Evolutionary conservation across 2,113 vertebrate genomes (phyloP).

Genomic region (Hiodon alosoides): DNA sequence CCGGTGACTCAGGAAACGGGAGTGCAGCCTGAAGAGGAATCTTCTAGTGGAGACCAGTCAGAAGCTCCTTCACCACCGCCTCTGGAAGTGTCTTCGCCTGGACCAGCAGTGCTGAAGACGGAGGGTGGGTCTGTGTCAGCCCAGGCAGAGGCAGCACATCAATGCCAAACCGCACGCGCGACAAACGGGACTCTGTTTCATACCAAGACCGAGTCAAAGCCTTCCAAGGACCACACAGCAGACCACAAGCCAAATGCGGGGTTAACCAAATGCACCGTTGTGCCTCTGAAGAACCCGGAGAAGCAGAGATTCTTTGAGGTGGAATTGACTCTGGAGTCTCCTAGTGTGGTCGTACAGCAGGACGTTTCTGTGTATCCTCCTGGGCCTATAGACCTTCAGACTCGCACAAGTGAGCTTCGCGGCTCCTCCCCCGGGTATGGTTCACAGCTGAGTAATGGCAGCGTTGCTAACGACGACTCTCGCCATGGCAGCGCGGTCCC

Average conservation of each 20-base stretch:
- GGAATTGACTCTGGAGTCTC: slow-evolving; percentile 63
- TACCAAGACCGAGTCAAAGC: slow-evolving; percentile 74
- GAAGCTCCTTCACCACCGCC: not conserved
- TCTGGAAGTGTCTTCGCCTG: not conserved
- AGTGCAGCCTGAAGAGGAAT: not conserved
- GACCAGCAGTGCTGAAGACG: not conserved
- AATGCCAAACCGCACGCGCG: slow-evolving; percentile 19
- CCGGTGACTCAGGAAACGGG: not conserved
- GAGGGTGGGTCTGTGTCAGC: slow-evolving; percentile 17
- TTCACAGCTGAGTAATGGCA: not conserved
- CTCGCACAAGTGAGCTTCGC: not conserved
- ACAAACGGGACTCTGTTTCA: slow-evolving; percentile 55
- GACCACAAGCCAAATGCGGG: slow-evolving; percentile 93
- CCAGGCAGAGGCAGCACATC: not conserved
- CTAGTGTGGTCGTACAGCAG: slow-evolving; percentile 31
- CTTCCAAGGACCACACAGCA: slow-evolving; percentile 87
- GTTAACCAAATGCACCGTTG: slow-evolving; percentile 93
- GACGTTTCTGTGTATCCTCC: slow-evolving; percentile 9
- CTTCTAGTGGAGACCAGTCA: not conserved
- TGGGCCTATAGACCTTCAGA: not conserved
- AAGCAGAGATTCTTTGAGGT: slow-evolving; percentile 69
- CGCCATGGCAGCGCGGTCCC: not conserved
- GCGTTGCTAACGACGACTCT: not conserved
- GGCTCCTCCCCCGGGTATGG: not conserved
- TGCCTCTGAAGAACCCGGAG: slow-evolving; percentile 82